These are phyloP conservation scores for Argyrosomus japonicus DNA, from an alignment of 2,113 vertebrate species.

Conservation along the genomic window DNA sequence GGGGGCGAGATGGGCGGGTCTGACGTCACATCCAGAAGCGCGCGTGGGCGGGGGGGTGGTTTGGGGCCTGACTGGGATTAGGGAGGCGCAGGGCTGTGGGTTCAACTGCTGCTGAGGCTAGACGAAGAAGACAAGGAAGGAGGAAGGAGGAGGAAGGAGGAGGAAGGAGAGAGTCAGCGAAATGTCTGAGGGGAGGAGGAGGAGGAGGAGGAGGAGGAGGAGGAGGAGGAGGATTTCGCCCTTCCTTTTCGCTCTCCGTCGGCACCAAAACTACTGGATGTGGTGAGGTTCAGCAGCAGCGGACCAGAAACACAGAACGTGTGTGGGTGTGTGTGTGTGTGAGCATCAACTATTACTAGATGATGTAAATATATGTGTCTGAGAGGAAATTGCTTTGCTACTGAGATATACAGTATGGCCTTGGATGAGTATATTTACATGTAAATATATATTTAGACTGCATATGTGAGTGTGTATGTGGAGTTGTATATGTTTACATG, in stretches of 20 bases:
- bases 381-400: slow-evolving; percentile 50
- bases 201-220: slow-evolving; percentile 36
- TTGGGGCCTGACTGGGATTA: slow-evolving; percentile 65
- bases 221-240: slow-evolving; percentile 22
- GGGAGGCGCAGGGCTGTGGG: slow-evolving; percentile 65
- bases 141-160: slow-evolving; percentile 4
- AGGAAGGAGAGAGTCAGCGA: slow-evolving; percentile 66
- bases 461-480: not conserved
- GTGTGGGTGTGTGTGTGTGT: slow-evolving; percentile 27
- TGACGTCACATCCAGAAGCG: slow-evolving; percentile 56
- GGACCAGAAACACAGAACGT: not conserved
- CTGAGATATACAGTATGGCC: slow-evolving; percentile 37
- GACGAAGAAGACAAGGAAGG: slow-evolving; percentile 26
- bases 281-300: slow-evolving; percentile 42
- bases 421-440: slow-evolving; percentile 42
- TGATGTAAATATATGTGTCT: slow-evolving; percentile 57
- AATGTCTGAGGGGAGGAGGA: slow-evolving; percentile 51
- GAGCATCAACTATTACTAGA: slow-evolving; percentile 38
- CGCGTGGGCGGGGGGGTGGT: slow-evolving; percentile 65
- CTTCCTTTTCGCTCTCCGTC: slow-evolving; percentile 34
- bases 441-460: slow-evolving; percentile 34
- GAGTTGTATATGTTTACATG: slow-evolving; percentile 33
- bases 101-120: slow-evolving; percentile 57
- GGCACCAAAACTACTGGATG: slow-evolving; percentile 45
- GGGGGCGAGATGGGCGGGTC: slow-evolving; percentile 53